phyloP scores from a whole-genome alignment of 1,140 invertebrate species.

The Drosophila gunungcola region DNA sequence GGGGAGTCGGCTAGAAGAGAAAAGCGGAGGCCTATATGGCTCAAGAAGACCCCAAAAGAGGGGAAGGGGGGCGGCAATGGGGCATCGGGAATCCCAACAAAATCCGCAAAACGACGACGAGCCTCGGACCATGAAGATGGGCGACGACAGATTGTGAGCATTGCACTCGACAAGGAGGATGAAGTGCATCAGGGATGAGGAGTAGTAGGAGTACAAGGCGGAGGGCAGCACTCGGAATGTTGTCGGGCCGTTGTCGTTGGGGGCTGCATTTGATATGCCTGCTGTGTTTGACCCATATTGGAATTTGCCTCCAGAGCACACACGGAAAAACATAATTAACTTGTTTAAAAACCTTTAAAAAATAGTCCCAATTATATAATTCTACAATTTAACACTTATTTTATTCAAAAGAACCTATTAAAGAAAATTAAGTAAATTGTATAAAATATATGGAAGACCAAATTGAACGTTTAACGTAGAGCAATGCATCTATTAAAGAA shows the following conservation, averaged over 20 bases:
- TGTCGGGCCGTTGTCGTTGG: conserved; percentile 49
- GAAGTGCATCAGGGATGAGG: conserved; percentile 6
- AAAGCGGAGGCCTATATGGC: background rate
- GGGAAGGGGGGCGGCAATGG: conserved; percentile 16
- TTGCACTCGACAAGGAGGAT: conserved; percentile 40
- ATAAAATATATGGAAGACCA: no score
- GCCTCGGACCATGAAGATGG: conserved; percentile 62
- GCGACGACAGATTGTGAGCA: conserved; percentile 69
- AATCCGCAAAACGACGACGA: conserved; percentile 52
- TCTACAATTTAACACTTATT: no score
- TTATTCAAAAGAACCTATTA: background rate
- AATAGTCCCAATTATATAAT: no score
- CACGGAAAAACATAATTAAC: background rate
- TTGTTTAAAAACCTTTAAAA: no score
- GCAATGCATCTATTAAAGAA: no score
- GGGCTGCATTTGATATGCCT: conserved; percentile 78
- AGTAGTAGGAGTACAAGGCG: conserved; percentile 1
- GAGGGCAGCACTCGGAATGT: conserved; percentile 50
- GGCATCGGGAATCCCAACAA: conserved; percentile 68
- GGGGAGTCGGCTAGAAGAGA: conserved; percentile 18
- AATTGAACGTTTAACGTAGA: no score
- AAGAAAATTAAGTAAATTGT: no score
- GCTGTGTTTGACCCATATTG: conserved; percentile 83
- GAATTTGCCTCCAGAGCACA: conserved; percentile 66
- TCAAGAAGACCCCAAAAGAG: conserved; percentile 1